Evolutionary conservation across 2,888 invertebrate genomes (phyloP), one percentile per base, ranked within the genome.

Genomic region (Suillia variegata): DNA sequence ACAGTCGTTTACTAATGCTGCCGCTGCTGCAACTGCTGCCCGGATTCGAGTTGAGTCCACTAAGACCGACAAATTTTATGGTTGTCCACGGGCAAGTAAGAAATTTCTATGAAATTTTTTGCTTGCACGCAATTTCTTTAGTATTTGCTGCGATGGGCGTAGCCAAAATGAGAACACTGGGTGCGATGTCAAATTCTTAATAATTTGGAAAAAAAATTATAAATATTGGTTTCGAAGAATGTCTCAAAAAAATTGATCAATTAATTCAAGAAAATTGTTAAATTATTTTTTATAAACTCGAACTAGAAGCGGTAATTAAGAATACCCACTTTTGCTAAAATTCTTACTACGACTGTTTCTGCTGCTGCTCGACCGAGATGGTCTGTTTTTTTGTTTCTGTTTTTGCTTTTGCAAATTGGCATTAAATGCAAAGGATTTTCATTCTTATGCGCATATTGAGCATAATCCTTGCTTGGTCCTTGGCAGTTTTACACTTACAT

Each of bases 361-460:
- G n/a, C n/a, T n/a, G n/a, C n/a, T n/a, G n/a, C n/a, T n/a, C n/a
- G n/a, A n/a, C n/a, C n/a, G n/a, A n/a, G n/a, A n/a, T n/a, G 13
- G 10, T 38, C n/a, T n/a, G 20, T 53, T 20, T 33, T 20, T 22
- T 34, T n/a, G n/a, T 33, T 33, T 51, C 17, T 6, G 13, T 13
- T 45, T 45, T 13, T 38, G 26, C 8, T 33, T 50, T 17, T 48
- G 26, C n/a, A n/a, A 74, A 69, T 74, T 69, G 70, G 73, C 73
- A 75, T 74, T 75, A 75, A 73, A 75, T 73, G 72, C 75, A 75
- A 73, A 75, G 74, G 74, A 73, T 75, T 73, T 73, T 72, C 69
- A 70, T 73, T 74, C 75, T 75, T 75, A 74, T 75, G 75, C 69
- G 74, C 71, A 72, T 75, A 73, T 73, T 75, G 71, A 71, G 70